Base-by-base conservation (phyloP, 1,140 invertebrate species). In the Macrostomum lignano region DNA sequence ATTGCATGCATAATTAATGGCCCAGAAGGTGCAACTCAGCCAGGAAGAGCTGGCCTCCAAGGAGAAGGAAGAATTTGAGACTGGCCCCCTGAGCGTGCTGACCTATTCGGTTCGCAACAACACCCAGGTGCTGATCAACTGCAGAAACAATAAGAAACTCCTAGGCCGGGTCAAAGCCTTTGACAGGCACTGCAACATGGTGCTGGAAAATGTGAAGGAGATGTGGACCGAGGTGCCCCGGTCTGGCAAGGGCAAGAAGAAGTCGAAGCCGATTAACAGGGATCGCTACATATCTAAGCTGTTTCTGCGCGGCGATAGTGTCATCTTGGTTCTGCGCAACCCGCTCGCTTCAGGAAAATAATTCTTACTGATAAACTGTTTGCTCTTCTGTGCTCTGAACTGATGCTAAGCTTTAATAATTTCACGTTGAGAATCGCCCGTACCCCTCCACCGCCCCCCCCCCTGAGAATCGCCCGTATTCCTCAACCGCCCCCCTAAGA, bases 131-230 rank as follows among this genome's bases (percentile, higher is more conserved):
- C 52, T 71, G 21, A 72, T 71, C 37, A 72, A 70, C 48, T 72
- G 69, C 44, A 50, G 70, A 43, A 98, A 98, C 54, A 98, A 98
- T 51, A 93, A 91, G 48, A 98, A 98, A 51, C 58, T 98, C 7
- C 53, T 98, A 10, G 88, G 78, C 2, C 66, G 91, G 44, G 84
- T 99, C 0, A 94, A 96, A 53, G 91, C 91, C 4, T 98, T 98
- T 60, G 91, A 99, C 52, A 70, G 88, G 63, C 91, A 99, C 60
- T 96, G 84, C 54, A 99, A 99, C 53, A 96, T 99, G 86, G 88
- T 98, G 0, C 60, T 99, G 40, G 91, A 98, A 62, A 91, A 93
- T 61, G 91, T 99, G 0, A 96, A 93, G 55, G 91, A 98, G 64
- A 94, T 98, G 79, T 98, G 88, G 91, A 94, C 79, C 4, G 91